Evolutionary conservation across 2,888 invertebrate genomes (phyloP).

Genomic region (Timema podura): DNA sequence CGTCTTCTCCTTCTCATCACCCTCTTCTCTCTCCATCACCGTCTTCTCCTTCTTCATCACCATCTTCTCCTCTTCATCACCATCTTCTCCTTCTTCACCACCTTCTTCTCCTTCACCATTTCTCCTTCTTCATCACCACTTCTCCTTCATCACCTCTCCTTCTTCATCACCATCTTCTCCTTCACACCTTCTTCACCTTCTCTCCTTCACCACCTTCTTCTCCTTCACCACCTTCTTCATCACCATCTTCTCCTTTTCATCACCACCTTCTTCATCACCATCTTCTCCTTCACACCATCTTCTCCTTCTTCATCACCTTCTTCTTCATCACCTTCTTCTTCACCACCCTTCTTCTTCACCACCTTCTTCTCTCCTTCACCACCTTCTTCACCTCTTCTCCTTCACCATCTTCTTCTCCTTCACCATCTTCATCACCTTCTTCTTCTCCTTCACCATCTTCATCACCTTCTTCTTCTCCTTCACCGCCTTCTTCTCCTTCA

Average conservation of each 20-base stretch:
- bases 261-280: no score
- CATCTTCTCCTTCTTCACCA: no score
- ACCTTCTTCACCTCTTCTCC: conserved; percentile 7
- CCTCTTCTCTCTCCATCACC: neutral
- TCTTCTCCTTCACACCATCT: neutral
- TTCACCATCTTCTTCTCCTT: conserved; percentile 11
- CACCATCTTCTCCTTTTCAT: neutral
- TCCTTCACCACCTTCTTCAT: no score
- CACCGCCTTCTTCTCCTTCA: neutral
- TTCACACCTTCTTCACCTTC: no score
- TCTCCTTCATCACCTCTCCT: no score
- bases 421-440: conserved; percentile 7
- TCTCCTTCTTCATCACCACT: no score
- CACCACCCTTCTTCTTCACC: neutral
- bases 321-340: neutral
- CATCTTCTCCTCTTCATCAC: no score
- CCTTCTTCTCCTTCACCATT: no score
- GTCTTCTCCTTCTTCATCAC: neutral
- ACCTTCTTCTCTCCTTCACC: neutral
- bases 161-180: no score
- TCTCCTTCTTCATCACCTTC: conserved; percentile 6
- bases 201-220: no score
- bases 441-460: neutral
- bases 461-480: no score
- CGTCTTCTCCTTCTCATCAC: neutral